These are phyloP conservation scores for Protobothrops flavoviridis DNA, from an alignment of 2,113 vertebrate species.

Conservation along the genomic window DNA sequence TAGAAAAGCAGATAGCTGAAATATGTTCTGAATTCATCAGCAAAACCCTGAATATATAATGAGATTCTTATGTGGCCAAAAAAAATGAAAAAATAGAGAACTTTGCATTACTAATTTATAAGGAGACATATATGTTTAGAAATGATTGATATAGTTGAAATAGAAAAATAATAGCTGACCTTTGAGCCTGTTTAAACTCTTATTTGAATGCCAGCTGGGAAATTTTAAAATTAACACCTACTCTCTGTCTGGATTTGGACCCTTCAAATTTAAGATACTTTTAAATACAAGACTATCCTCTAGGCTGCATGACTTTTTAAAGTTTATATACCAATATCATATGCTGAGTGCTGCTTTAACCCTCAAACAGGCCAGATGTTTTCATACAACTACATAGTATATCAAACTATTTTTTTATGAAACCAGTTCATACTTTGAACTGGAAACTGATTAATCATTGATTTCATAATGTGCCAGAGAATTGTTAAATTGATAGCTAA, in stretches of 20 bases:
- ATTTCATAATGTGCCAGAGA: not conserved
- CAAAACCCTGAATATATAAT: not conserved
- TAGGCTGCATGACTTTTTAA: not conserved
- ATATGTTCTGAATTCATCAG: not conserved
- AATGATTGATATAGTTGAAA: not conserved
- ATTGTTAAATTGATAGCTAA: not conserved
- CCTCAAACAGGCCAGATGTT: not conserved
- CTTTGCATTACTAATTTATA: not conserved
- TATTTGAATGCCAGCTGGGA: not conserved
- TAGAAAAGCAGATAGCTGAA: not conserved
- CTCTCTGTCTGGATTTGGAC: not conserved
- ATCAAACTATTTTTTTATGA: not conserved
- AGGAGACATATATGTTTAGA: not conserved
- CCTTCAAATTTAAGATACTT: not conserved
- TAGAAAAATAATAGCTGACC: not conserved
- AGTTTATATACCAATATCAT: not conserved
- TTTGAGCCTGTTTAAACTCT: not conserved
- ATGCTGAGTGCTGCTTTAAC: not conserved
- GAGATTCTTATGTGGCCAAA: not conserved
- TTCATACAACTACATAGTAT: not conserved
- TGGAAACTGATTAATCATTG: not conserved
- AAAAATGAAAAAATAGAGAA: not conserved
- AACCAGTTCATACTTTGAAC: not conserved
- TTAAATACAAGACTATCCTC: not conserved
- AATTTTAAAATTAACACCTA: not conserved